Conservation (phyloP, 2,888 invertebrate genomes). For the Augochlorella aurata region DNA sequence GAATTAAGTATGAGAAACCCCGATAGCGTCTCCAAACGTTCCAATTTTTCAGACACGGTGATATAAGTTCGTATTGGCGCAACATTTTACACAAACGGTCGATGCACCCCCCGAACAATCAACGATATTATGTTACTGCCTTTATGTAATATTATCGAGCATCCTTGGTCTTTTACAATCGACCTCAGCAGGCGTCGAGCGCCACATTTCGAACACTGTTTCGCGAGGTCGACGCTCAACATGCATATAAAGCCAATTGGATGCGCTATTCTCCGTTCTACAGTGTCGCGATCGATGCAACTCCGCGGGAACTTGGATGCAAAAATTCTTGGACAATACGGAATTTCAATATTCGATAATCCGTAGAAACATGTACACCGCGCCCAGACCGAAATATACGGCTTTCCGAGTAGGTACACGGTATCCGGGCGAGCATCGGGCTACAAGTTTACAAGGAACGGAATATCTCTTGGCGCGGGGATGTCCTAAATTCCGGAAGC, state of each 20-base stretch:
- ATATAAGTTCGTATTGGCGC: too few species aligned
- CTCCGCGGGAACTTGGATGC: not conserved
- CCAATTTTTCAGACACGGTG: too few species aligned
- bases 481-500: conserved; percentile 4
- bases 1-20: too few species aligned
- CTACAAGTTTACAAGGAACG: not conserved
- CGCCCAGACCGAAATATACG: not conserved
- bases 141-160: too few species aligned
- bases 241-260: not conserved
- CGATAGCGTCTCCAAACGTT: too few species aligned
- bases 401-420: not conserved
- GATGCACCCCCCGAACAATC: too few species aligned
- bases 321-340: not conserved
- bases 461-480: not conserved
- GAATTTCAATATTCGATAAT: not conserved
- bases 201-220: too few species aligned
- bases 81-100: too few species aligned
- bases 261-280: not conserved
- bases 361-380: not conserved
- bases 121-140: too few species aligned
- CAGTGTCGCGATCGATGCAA: not conserved
- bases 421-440: not conserved
- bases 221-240: not conserved
- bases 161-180: too few species aligned
- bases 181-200: too few species aligned